Base-by-base conservation (phyloP, 1,140 invertebrate species). In the Prorops nasuta region DNA sequence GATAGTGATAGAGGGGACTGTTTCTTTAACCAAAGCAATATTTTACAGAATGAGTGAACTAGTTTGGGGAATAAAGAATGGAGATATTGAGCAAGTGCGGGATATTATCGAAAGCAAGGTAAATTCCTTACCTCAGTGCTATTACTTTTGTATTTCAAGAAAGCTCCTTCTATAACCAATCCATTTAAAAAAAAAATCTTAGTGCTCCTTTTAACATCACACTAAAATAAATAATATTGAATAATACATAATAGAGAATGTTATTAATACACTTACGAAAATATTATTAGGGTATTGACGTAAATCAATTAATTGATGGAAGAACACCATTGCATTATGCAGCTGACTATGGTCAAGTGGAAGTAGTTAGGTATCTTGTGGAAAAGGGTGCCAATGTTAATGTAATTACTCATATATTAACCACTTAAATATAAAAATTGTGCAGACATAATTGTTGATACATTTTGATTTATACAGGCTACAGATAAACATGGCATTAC, bases 401-500 rank as follows among this genome's bases (percentile, higher is more conserved):
- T 85, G 94, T 97, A 85, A 88, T 28, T 6, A 28, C n/a, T n/a
- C n/a, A n/a, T n/a, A 86, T 56, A 37, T 45, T 9, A 12, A 35
- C 36, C 42, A 39, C 22, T 36, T 20, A 39, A 38, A 47, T 20
- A 3, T n/a, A 14, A 3, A n/a, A 21, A n/a, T n/a, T n/a, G n/a
- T n/a, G n/a, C n/a, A n/a, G n/a, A n/a, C n/a, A n/a, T n/a, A n/a
- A n/a, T n/a, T n/a, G n/a, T n/a, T n/a, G n/a, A n/a, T 37, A 52
- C 43, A 18, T 46, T 42, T 49, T 57, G 19, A 35, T 59, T 62
- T 56, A 75, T 80, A 41, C 64, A 93, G 90, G 85, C 86, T 43
- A 84, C 84, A 71, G 94, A 98, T 72, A 95, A 95, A 78, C 91
- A 96, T 84, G 94, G 92, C 6, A 96, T 98, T 54, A 93, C 89